Evolutionary conservation across 2,797 vertebrate genomes (phyloP).

Genomic region (Cuculus canorus): DNA sequence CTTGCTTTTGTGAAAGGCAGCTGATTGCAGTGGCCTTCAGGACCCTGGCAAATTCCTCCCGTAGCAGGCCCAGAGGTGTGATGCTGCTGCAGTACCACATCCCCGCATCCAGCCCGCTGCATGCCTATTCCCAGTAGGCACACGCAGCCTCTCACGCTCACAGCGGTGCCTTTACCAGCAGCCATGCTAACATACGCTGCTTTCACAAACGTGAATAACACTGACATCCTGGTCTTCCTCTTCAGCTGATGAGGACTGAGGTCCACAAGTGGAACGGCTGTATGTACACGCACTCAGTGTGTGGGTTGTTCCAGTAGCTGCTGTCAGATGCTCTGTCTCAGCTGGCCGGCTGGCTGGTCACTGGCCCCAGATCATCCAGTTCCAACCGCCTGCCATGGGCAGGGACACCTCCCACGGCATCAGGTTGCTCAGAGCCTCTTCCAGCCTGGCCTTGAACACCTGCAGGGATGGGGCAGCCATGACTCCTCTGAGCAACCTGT

Average conservation of each 20-base stretch:
- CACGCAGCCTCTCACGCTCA: fast-evolving
- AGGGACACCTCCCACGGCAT: too few species aligned
- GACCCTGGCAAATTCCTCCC: not conserved
- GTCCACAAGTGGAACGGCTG: not conserved
- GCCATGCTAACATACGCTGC: fast-evolving
- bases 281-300: too few species aligned
- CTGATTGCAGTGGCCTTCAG: not conserved
- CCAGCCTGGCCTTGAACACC: too few species aligned
- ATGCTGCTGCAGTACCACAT: not conserved
- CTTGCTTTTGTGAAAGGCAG: not conserved
- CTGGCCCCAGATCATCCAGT: not conserved
- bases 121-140: not conserved
- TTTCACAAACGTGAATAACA: fast-evolving
- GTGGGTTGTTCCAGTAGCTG: not conserved
- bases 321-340: not conserved
- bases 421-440: too few species aligned
- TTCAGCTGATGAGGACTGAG: not conserved
- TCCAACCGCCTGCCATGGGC: too few species aligned
- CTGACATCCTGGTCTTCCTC: not conserved
- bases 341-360: fast-evolving
- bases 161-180: not conserved
- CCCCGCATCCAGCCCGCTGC: not conserved
- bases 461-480: too few species aligned
- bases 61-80: not conserved
- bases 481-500: too few species aligned